A percentile compares a stretch with the other conserved stretches of the same genome.
These are phyloP conservation scores for Anisognathus igniventris DNA, from an alignment of 2,797 vertebrate species.

Conservation along the genomic window DNA sequence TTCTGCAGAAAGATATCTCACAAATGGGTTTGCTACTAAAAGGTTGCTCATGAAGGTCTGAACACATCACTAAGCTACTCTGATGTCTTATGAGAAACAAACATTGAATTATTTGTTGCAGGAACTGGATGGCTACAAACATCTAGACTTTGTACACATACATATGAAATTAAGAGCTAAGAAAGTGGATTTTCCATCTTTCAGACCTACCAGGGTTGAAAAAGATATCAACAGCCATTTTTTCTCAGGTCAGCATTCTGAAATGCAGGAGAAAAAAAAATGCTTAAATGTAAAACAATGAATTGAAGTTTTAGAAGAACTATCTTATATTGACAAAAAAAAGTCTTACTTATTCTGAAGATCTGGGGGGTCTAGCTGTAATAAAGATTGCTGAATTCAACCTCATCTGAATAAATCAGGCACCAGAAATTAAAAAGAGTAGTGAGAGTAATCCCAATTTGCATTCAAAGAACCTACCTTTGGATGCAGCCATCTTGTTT, in stretches of 20 bases:
- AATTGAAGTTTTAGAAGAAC: neutral
- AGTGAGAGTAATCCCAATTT: neutral
- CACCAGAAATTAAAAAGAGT: neutral
- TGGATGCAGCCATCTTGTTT: constrained; percentile 5
- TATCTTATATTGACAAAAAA: neutral
- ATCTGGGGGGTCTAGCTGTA: neutral
- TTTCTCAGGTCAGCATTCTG: neutral
- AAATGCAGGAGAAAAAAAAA: neutral
- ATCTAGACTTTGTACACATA: neutral
- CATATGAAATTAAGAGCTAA: neutral
- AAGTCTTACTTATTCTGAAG: neutral
- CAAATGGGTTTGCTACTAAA: neutral
- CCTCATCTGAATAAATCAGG: neutral
- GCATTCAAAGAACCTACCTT: neutral
- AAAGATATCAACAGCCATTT: neutral
- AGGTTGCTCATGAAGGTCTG: neutral
- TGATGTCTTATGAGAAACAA: neutral
- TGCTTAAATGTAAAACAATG: neutral
- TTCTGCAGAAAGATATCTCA: neutral
- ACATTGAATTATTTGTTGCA: neutral
- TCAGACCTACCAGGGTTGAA: neutral
- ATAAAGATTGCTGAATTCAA: neutral
- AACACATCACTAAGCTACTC: neutral
- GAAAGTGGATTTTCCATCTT: neutral
- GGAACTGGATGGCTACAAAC: neutral